These are phyloP conservation scores for Campoplex nolae DNA, from an alignment of 2,888 invertebrate genomes.

Conservation along the genomic window DNA sequence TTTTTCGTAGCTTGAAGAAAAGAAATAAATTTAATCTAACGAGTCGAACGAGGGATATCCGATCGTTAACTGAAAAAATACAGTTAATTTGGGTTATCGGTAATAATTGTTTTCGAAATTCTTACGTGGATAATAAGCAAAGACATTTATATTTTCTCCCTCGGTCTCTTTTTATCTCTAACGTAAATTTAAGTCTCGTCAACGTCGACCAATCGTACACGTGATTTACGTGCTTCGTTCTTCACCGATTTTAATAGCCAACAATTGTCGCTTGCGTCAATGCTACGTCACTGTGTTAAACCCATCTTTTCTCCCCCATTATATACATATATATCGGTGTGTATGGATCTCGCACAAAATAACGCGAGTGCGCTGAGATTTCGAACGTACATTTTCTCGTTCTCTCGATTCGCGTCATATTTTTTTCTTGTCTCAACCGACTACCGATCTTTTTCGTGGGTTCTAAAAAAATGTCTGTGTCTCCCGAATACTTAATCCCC, in stretches of 20 bases:
- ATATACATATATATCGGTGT: not conserved
- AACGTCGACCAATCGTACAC: conserved; percentile 50
- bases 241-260: conserved; percentile 75
- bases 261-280: conserved; percentile 81
- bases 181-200: conserved; percentile 33
- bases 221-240: conserved; percentile 54
- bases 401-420: not conserved
- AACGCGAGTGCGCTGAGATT: not conserved
- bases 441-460: not conserved
- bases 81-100: too few species aligned
- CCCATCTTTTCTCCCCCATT: conserved; percentile 17
- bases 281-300: conserved; percentile 76
- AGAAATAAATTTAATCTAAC: not conserved
- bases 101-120: not conserved
- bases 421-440: conserved; percentile 2
- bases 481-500: conserved; percentile 1
- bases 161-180: not conserved
- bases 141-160: not conserved
- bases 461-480: not conserved
- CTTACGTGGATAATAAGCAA: not conserved
- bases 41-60: too few species aligned
- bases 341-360: conserved; percentile 19
- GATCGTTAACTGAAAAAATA: not conserved
- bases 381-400: not conserved
- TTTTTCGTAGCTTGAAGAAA: not conserved